These are phyloP conservation scores for Tenthredo livida DNA, from an alignment of 2,888 invertebrate species.

Conservation along the genomic window DNA sequence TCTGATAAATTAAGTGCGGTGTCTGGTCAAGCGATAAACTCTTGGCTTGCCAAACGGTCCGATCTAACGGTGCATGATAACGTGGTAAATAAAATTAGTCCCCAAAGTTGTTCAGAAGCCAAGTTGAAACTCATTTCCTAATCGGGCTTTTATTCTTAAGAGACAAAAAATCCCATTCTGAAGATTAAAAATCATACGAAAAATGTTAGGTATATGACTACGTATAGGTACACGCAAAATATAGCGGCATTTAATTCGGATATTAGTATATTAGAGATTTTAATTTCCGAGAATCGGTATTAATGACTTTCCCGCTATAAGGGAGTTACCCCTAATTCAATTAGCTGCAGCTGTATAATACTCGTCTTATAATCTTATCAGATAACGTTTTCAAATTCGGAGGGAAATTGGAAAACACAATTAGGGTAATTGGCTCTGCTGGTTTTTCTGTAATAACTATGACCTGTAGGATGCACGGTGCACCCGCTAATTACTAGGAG, in stretches of 20 bases:
- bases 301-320: neutral
- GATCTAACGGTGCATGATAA: conserved; percentile 14
- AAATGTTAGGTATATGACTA: neutral
- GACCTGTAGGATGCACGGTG: conserved; percentile 7
- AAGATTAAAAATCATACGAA: neutral
- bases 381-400: neutral
- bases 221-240: neutral
- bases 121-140: neutral
- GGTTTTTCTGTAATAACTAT: neutral
- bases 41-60: conserved; percentile 27
- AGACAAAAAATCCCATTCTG: neutral
- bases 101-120: neutral
- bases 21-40: conserved; percentile 12
- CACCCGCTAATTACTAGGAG: conserved; percentile 13
- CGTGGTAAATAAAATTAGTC: conserved; percentile 4
- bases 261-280: neutral
- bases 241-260: neutral
- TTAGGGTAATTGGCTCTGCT: conserved; percentile 20
- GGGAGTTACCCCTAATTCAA: neutral
- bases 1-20: conserved; percentile 20
- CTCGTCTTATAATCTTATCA: neutral
- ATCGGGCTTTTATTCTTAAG: neutral
- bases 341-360: neutral
- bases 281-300: neutral
- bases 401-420: conserved; percentile 20